phyloP scores from a whole-genome alignment of 2,113 vertebrate genomes.

The Mormyrus iriodes region DNA sequence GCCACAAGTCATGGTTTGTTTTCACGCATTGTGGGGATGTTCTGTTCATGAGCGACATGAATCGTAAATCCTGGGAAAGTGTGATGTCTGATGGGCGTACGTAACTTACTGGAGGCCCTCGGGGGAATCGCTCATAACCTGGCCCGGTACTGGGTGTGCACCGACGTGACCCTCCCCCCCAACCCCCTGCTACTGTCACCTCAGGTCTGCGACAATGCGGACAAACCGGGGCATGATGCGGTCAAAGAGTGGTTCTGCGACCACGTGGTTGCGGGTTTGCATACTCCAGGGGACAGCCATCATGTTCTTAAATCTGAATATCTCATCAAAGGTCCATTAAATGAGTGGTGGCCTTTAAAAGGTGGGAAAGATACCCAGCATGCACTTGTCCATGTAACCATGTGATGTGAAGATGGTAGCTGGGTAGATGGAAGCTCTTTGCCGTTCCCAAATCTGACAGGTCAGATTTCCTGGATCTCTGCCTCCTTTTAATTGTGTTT shows the following conservation, averaged over 20 bases:
- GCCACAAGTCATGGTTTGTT: constrained; percentile 60
- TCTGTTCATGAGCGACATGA: constrained; percentile 72
- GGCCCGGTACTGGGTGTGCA: constrained; percentile 51
- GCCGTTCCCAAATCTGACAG: neutral
- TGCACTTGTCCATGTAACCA: neutral
- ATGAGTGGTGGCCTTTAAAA: neutral
- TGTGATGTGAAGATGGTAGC: neutral
- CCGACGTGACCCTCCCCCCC: no score
- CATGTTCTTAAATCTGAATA: neutral
- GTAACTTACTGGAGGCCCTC: constrained; percentile 60
- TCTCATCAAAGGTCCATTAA: neutral
- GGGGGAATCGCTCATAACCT: constrained; percentile 62
- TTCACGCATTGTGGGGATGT: constrained; percentile 66
- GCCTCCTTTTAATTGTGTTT: neutral
- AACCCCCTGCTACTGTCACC: constrained; percentile 50
- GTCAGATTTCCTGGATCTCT: neutral
- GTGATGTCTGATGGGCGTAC: constrained; percentile 67
- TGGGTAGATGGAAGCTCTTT: no score
- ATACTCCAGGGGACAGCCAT: neutral
- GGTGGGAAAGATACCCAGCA: neutral
- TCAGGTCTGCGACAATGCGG: neutral
- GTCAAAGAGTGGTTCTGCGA: neutral
- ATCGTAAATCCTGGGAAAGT: constrained; percentile 69
- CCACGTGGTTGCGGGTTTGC: neutral
- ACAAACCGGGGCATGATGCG: neutral